Evolutionary conservation across 2,113 vertebrate genomes (phyloP), one percentile per base, ranked within the genome.

Genomic region (Bubo blakistoni): DNA sequence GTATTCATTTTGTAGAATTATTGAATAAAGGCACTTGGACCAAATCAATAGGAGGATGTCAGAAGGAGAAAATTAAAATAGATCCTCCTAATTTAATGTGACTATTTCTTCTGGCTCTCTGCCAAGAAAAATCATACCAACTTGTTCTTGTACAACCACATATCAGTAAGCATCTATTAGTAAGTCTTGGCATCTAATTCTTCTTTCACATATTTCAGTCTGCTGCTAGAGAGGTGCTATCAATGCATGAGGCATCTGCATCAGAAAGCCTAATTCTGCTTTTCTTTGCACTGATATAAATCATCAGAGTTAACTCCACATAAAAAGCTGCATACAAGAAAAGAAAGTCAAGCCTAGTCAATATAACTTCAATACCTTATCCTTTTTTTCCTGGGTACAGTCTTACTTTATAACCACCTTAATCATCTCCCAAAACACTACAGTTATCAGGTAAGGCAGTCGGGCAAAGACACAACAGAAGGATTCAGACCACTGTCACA

Each of bases 51-150:
- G 40, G 17, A 88, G 25, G 46, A 88, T 66, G 59, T 69, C 71
- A 93, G 81, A 80, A 90, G 42, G 55, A 92, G 71, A 95, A 96
- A 92, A 94, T 93, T 74, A 71, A 90, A 95, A 58, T 57, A 93
- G 80, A 90, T 78, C 32, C 14, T 88, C 29, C 72, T 93, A 91
- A 96, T 73, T 90, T 88, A 83, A 78, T 81, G 79, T 92, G 76
- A 86, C 82, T 88, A 93, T 88, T 90, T 73, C 67, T 93, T 78
- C 82, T 88, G 76, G 40, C 46, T 91, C 36, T 94, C 77, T 67
- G 26, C 67, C 83, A 88, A 44, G 59, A 88, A 88, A 83, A 82
- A 72, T 22, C 32, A 9, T 42, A 80, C 32, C 19, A 47, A 36
- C 63, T 78, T 88, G 19, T 86, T 58, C 54, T 54, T 79, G 38